Evolutionary conservation across 2,797 vertebrate species (phyloP).

Genomic region (Mormyrus hasselquistii): DNA sequence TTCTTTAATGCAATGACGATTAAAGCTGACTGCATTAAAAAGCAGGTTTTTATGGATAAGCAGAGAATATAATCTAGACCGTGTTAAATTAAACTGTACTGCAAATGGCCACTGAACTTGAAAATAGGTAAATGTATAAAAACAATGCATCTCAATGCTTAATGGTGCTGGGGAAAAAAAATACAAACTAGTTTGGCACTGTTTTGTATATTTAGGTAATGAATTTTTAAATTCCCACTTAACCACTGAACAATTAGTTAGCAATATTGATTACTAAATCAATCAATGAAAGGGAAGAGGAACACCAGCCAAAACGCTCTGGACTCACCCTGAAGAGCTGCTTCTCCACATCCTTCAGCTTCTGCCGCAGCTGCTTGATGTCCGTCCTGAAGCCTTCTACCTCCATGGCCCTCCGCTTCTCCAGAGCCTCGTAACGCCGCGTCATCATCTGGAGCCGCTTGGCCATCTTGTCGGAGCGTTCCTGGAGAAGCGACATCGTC

Average conservation of each 20-base stretch:
- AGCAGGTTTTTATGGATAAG: not conserved
- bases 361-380: slow-evolving; percentile 79
- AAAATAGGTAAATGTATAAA: not conserved
- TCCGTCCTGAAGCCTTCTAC: slow-evolving; percentile 90
- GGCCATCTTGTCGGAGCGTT: slow-evolving; percentile 82
- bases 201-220: not conserved
- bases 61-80: not conserved
- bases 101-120: not conserved
- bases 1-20: not conserved
- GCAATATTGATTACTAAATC: not conserved
- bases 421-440: slow-evolving; percentile 81
- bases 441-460: slow-evolving; percentile 85
- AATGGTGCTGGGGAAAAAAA: not conserved
- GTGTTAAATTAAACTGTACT: not conserved
- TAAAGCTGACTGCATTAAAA: not conserved
- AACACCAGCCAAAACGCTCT: not conserved
- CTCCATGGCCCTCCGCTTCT: slow-evolving; percentile 82
- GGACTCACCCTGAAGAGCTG: slow-evolving; percentile 78
- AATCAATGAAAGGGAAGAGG: not conserved
- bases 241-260: not conserved
- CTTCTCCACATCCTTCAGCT: slow-evolving; percentile 84
- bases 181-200: not conserved
- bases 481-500: slow-evolving; percentile 52
- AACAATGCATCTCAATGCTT: not conserved
- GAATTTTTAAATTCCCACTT: not conserved